Conservation (phyloP, 2,888 invertebrate genomes). For the Dryobota labecula region DNA sequence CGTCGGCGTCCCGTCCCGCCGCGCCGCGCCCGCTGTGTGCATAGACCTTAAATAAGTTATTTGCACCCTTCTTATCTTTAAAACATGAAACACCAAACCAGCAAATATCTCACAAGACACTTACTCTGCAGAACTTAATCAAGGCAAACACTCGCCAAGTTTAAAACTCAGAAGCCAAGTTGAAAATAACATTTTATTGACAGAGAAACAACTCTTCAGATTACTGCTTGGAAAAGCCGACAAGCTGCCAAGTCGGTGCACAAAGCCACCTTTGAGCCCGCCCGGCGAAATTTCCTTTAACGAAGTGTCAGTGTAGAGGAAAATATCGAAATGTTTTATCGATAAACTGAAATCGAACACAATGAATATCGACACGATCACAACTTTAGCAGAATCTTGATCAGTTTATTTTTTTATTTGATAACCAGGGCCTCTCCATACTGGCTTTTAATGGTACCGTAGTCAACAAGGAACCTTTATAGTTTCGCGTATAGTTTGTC, state of each 20-base stretch:
- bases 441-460: too few species aligned
- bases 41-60: too few species aligned
- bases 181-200: constrained; percentile 47
- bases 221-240: constrained; percentile 48
- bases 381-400: constrained; percentile 5
- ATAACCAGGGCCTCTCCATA: constrained; percentile 1
- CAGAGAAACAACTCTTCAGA: constrained; percentile 28
- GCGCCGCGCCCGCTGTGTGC: too few species aligned
- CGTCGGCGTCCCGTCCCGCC: too few species aligned
- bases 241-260: constrained; percentile 41
- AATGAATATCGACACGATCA: constrained; percentile 10
- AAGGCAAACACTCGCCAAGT: constrained; percentile 18
- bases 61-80: background rate
- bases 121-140: background rate
- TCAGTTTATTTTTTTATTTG: constrained; percentile 28
- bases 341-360: constrained; percentile 23
- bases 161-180: constrained; percentile 20
- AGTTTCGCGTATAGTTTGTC: too few species aligned
- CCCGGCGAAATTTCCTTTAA: constrained; percentile 18
- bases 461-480: too few species aligned
- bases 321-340: constrained; percentile 26
- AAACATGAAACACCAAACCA: background rate
- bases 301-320: constrained; percentile 6
- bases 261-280: constrained; percentile 37
- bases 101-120: background rate